phyloP scores from a whole-genome alignment of 2,888 invertebrate genomes.

The Yponomeuta sedellus region DNA sequence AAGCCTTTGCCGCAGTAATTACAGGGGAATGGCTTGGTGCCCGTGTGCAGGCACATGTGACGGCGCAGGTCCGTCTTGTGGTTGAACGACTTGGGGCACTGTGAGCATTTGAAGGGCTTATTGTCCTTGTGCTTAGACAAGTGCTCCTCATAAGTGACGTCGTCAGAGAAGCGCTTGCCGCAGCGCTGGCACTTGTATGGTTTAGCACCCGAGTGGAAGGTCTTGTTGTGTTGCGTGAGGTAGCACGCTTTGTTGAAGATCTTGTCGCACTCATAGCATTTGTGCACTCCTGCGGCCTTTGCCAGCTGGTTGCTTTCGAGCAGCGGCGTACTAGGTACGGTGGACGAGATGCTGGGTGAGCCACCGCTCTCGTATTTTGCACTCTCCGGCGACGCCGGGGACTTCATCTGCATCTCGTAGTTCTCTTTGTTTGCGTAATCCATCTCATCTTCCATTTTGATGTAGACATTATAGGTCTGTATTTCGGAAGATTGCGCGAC shows the following conservation, averaged over 20 bases:
- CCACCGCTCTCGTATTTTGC: conserved; percentile 46
- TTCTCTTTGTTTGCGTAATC: conserved; percentile 73
- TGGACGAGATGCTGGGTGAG: conserved; percentile 58
- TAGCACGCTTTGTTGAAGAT: conserved; percentile 91
- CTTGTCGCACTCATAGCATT: conserved; percentile 90
- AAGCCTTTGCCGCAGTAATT: conserved; percentile 90
- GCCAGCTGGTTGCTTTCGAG: conserved; percentile 62
- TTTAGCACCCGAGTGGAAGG: conserved; percentile 90
- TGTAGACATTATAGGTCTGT: conserved; percentile 50
- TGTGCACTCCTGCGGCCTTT: conserved; percentile 59
- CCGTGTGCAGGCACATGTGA: conserved; percentile 92
- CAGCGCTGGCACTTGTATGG: conserved; percentile 90
- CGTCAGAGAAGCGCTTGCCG: conserved; percentile 88
- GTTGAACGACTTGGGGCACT: conserved; percentile 92
- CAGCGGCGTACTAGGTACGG: conserved; percentile 60
- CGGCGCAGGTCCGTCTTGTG: conserved; percentile 92
- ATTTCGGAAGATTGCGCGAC: conserved; percentile 33
- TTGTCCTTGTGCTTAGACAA: conserved; percentile 86
- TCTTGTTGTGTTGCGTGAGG: conserved; percentile 92
- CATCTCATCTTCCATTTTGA: conserved; percentile 69
- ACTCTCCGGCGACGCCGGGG: conserved; percentile 68
- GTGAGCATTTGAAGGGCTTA: conserved; percentile 90
- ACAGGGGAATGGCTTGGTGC: conserved; percentile 89
- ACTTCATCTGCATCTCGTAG: conserved; percentile 65
- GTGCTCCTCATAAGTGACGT: conserved; percentile 83